phyloP scores from a whole-genome alignment of 2,797 vertebrate species.

The Micrastur ruficollis region DNA sequence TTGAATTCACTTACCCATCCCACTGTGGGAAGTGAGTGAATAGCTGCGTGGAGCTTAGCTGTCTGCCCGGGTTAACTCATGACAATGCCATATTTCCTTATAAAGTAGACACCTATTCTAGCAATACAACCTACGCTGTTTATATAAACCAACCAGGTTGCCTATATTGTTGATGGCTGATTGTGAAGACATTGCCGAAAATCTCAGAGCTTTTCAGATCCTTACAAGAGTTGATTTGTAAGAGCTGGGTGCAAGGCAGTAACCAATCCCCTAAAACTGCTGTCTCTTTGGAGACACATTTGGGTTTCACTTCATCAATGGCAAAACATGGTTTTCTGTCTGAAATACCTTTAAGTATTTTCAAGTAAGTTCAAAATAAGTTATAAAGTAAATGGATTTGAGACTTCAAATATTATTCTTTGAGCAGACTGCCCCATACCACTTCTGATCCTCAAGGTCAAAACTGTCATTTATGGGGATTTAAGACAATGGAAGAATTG shows the following conservation, averaged over 20 bases:
- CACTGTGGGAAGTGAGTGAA: background rate
- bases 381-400: background rate
- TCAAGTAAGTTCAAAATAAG: background rate
- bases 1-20: background rate
- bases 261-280: background rate
- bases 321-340: background rate
- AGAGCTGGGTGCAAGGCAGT: background rate
- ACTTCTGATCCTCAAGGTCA: background rate
- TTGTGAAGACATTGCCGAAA: background rate
- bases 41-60: background rate
- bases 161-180: background rate
- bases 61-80: background rate
- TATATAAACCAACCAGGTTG: background rate
- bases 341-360: background rate
- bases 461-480: background rate
- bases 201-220: background rate
- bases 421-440: background rate
- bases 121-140: background rate
- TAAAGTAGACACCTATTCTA: background rate
- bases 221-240: fast-evolving
- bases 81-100: background rate
- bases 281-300: background rate
- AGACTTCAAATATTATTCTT: background rate
- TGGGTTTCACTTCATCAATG: background rate
- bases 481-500: background rate